Conservation (phyloP, 2,797 vertebrate species). For the Sebastes oblongus region DNA sequence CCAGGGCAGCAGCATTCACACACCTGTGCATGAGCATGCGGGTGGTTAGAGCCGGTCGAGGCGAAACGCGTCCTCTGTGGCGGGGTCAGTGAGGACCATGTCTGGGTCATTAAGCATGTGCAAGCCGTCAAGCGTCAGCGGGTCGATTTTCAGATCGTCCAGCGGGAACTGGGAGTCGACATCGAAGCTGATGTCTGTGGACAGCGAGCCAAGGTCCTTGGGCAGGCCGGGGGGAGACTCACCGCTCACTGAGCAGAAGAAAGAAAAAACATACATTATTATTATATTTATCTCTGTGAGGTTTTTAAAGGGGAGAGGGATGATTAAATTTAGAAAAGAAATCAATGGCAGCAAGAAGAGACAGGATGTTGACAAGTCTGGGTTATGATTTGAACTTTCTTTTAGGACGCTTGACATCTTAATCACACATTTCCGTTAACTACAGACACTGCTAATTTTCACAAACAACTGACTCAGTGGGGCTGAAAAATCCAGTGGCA, state of each 20-base stretch:
- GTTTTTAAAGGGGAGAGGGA: neutral
- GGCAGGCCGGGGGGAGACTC: constrained; percentile 95
- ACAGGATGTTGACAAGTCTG: neutral
- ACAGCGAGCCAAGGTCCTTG: constrained; percentile 92
- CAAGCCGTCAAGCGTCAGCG: constrained; percentile 94
- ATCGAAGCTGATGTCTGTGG: constrained; percentile 93
- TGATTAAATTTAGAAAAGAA: neutral
- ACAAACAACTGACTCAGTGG: neutral
- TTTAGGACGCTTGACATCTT: constrained; percentile 22
- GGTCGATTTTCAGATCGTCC: constrained; percentile 98
- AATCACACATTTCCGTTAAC: constrained; percentile 34
- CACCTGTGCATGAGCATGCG: constrained; percentile 12
- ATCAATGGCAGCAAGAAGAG: constrained; percentile 1
- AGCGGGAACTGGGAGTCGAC: constrained; percentile 94
- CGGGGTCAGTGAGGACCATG: constrained; percentile 94
- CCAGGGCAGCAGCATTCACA: constrained; percentile 20
- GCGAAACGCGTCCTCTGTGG: constrained; percentile 97
- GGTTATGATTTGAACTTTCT: constrained; percentile 28
- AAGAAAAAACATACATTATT: neutral
- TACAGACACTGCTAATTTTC: constrained; percentile 1
- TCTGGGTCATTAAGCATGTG: constrained; percentile 98
- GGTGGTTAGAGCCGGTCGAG: constrained; percentile 92
- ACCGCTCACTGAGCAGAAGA: constrained; percentile 85
- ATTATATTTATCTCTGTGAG: neutral
- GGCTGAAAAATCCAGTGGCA: neutral